A percentile compares a stretch with the other conserved stretches of the same genome.
Conservation (phyloP, 2,888 invertebrate genomes). For the Rutpela maculata region DNA sequence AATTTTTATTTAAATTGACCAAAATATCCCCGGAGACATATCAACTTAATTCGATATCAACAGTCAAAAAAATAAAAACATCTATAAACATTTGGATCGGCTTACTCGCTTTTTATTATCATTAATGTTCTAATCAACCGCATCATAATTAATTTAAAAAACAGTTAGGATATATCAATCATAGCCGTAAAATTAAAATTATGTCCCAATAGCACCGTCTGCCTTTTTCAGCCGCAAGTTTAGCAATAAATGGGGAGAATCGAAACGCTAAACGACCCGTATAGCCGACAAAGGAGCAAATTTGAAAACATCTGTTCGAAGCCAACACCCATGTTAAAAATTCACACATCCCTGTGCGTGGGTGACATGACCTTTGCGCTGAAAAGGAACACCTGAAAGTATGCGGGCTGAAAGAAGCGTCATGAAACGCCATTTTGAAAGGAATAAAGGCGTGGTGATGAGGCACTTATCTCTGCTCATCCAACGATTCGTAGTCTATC, state of each 20-base stretch:
- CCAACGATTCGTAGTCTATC: conserved; percentile 50
- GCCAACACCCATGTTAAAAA: conserved; percentile 36
- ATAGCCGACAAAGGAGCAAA: conserved; percentile 45
- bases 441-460: conserved; percentile 54
- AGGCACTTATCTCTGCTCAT: conserved; percentile 57
- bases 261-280: conserved; percentile 45
- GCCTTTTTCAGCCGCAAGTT: conserved; percentile 14
- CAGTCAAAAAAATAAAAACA: too few species aligned
- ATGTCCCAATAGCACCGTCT: conserved; percentile 8
- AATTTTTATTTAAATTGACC: too few species aligned
- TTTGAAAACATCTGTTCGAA: conserved; percentile 47
- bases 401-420: conserved; percentile 8
- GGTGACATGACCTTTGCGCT: conserved; percentile 21
- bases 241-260: conserved; percentile 46
- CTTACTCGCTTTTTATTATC: too few species aligned
- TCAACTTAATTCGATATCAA: too few species aligned
- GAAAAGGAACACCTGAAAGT: conserved; percentile 37
- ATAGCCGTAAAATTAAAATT: conserved; percentile 28
- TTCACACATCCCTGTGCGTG: conserved; percentile 33
- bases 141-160: too few species aligned
- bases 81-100: too few species aligned
- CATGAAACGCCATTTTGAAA: conserved; percentile 52
- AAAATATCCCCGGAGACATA: too few species aligned
- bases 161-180: background rate
- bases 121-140: too few species aligned